Percentiles rank a stretch among this genome's conserved stretches.
Conservation (phyloP, 2,113 vertebrate genomes). For the Elachura formosa region DNA sequence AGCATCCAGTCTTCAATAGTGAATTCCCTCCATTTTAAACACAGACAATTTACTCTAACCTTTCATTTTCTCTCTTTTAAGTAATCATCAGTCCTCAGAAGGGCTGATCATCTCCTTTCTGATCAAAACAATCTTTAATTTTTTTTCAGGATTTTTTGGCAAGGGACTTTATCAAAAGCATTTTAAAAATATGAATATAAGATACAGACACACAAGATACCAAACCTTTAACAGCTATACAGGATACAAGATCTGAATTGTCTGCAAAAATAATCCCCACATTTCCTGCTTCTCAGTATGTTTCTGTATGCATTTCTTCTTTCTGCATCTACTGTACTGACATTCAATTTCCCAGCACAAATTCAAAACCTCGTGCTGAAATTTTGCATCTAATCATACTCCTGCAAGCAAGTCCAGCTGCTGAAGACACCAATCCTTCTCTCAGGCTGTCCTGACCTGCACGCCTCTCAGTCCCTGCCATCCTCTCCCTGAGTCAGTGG, state of each 20-base stretch:
- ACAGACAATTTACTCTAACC: neutral
- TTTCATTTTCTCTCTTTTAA: neutral
- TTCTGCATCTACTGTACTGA: neutral
- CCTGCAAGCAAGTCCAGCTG: neutral
- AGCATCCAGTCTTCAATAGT: neutral
- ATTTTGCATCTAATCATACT: neutral
- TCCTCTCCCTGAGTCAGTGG: neutral
- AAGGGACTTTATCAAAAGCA: neutral
- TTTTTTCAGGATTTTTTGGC: neutral
- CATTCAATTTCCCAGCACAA: neutral
- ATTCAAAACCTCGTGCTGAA: neutral
- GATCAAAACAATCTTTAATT: neutral
- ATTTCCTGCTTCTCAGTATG: neutral
- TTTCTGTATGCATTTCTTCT: neutral
- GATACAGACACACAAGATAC: neutral
- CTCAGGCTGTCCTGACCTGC: neutral
- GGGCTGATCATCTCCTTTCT: neutral
- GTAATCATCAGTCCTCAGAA: neutral
- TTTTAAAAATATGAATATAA: neutral
- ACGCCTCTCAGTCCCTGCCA: neutral
- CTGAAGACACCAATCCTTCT: neutral
- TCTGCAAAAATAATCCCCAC: neutral
- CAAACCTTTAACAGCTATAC: neutral
- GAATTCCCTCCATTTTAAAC: neutral
- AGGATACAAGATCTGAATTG: neutral